These are phyloP conservation scores for Ceratotherium simum DNA, from an alignment of 2,113 vertebrate genomes.

Conservation along the genomic window DNA sequence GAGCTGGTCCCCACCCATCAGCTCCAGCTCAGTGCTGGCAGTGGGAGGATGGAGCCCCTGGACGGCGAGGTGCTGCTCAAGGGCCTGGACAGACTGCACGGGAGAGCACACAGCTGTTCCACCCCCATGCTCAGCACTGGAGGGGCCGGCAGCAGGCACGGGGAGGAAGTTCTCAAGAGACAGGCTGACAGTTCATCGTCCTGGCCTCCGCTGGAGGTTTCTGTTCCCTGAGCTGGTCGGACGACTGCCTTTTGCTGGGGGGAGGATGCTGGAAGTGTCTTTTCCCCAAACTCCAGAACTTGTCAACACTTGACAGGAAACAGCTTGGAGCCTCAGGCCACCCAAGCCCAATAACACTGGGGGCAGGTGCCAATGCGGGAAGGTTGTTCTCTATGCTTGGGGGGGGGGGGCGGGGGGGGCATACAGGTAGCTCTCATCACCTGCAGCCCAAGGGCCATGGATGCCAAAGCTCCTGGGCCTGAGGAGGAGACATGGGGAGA, in stretches of 20 bases:
- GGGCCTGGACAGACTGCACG: not conserved
- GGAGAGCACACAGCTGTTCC: not conserved
- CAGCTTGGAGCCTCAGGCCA: not conserved
- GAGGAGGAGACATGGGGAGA: not conserved
- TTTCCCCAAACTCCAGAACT: not conserved
- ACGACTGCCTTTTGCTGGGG: not conserved
- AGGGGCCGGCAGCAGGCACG: not conserved
- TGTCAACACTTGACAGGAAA: not conserved
- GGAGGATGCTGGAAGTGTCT: not conserved
- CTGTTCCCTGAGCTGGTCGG: not conserved
- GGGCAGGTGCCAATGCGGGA: not conserved
- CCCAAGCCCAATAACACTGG: not conserved
- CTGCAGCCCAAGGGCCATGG: not conserved
- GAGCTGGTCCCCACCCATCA: not conserved
- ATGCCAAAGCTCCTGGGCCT: not conserved
- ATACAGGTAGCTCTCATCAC: rapidly evolving
- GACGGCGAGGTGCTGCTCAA: not conserved
- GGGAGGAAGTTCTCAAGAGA: not conserved
- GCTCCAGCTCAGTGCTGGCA: no score
- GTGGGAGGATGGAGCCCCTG: not conserved
- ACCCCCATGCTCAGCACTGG: not conserved
- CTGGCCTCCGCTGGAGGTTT: not conserved
- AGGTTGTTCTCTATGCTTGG: not conserved
- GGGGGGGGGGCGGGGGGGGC: no score
- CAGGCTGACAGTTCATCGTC: not conserved